Conservation (phyloP, 2,888 invertebrate genomes). For the Rapana venosa region DNA sequence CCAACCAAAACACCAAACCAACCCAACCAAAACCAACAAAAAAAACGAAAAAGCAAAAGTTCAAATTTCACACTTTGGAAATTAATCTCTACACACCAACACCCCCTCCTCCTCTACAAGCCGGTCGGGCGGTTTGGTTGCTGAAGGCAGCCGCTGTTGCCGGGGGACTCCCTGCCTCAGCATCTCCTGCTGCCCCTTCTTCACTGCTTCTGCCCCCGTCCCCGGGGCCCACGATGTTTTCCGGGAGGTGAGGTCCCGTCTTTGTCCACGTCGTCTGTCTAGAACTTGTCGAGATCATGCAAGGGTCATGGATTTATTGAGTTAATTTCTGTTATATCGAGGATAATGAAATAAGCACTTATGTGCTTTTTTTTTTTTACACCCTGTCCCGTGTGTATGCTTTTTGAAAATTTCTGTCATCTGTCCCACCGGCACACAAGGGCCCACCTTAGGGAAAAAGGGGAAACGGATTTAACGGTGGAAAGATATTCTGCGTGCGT, state of each 20-base stretch:
- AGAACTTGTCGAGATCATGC: conserved; percentile 89
- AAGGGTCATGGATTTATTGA: conserved; percentile 64
- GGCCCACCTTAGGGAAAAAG: background rate
- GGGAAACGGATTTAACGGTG: too few relatives aligned
- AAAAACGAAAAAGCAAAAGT: background rate
- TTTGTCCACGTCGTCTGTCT: conserved; percentile 89
- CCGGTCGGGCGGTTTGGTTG: conserved; percentile 40
- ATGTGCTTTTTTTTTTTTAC: too few relatives aligned
- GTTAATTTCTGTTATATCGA: too few relatives aligned
- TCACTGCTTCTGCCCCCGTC: conserved; percentile 67
- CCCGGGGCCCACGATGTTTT: conserved; percentile 81
- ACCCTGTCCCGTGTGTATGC: too few relatives aligned
- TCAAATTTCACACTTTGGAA: background rate
- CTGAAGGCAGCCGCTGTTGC: conserved; percentile 53
- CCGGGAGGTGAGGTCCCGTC: conserved; percentile 91
- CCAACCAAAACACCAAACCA: background rate
- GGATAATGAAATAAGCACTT: too few relatives aligned
- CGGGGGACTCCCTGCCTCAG: conserved; percentile 51
- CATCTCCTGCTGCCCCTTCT: conserved; percentile 57
- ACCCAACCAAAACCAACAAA: background rate
- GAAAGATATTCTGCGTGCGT: too few relatives aligned
- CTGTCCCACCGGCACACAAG: too few relatives aligned
- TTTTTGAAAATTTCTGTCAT: too few relatives aligned
- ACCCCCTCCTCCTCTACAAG: conserved; percentile 10
- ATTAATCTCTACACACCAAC: background rate